A percentile compares a stretch with the other conserved stretches of the same genome.
Conservation (phyloP, 2,113 vertebrate species). For the Ictalurus furcatus region DNA sequence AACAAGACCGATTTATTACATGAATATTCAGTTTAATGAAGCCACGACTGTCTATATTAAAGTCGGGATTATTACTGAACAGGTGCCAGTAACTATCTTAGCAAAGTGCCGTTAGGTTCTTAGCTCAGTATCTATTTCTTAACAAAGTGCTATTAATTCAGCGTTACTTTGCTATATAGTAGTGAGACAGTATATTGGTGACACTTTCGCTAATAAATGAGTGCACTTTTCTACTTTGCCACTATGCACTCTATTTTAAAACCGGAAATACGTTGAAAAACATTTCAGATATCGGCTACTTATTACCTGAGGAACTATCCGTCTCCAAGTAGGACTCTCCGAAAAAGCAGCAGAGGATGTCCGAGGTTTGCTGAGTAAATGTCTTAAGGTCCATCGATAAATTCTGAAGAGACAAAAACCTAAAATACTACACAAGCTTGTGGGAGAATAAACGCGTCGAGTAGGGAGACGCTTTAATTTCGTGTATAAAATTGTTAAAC, state of each 20-base stretch:
- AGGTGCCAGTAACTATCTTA: too few relatives aligned
- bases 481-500: background rate
- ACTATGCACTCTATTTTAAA: background rate
- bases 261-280: background rate
- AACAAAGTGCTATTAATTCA: background rate
- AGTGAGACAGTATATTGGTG: background rate
- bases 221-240: background rate
- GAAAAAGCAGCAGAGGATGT: constrained; percentile 6
- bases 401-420: background rate
- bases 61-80: background rate
- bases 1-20: background rate
- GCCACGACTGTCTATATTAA: background rate
- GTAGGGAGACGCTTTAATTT: background rate
- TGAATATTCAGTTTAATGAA: background rate
- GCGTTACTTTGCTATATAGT: background rate
- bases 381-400: background rate
- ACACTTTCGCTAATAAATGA: background rate
- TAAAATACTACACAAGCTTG: background rate
- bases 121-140: too few relatives aligned
- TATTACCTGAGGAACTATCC: background rate
- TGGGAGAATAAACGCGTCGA: too few relatives aligned
- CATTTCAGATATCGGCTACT: background rate
- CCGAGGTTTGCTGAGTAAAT: background rate
- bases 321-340: background rate
- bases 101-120: too few relatives aligned